Base-by-base conservation (phyloP, 1,140 invertebrate species). In the Mizuhopecten yessoensis region DNA sequence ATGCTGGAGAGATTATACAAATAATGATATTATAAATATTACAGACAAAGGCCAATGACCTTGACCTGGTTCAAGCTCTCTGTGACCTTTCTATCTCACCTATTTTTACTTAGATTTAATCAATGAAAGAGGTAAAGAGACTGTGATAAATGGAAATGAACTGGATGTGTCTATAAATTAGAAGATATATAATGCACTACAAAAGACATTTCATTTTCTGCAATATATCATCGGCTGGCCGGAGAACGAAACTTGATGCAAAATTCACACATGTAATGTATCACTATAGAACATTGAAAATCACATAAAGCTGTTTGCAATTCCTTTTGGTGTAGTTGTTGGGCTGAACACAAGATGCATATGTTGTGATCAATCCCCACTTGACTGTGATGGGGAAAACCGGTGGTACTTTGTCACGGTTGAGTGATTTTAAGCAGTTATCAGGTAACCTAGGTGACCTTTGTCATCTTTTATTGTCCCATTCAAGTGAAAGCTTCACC, bases 391-490 rank as follows among this genome's bases (percentile, higher is more conserved):
- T 29, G 57, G n/a, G 17, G 57, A 29, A 75, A 75, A 75, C 57
- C n/a, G n/a, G 57, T 75, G 57, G 57, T 75, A n/a, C 57, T 75
- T 75, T 75, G 57, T 75, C 57, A 75, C n/a, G 23, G 57, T 17
- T 75, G 57, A 75, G 57, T 75, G 57, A 75, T 75, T 75, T 75
- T 75, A n/a, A 75, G 57, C 57, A 75, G 57, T 75, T 75, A 29
- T 75, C 57, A 75, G 57, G n/a, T 75, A n/a, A 75, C 57, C 57
- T 75, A n/a, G 23, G 5, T 29, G 57, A 75, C 57, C 57, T 75
- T 75, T 75, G 57, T 75, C 57, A 75, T 75, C 57, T 75, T 75
- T 75, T 75, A 75, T 75, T 75, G 57, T 75, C 57, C 57, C 57
- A 75, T 75, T 75, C 57, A 75, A 75, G 57, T 75, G n/a, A 75